These are phyloP conservation scores for Smutsia temminckii DNA, from an alignment of 2,797 vertebrate species.

Conservation along the genomic window DNA sequence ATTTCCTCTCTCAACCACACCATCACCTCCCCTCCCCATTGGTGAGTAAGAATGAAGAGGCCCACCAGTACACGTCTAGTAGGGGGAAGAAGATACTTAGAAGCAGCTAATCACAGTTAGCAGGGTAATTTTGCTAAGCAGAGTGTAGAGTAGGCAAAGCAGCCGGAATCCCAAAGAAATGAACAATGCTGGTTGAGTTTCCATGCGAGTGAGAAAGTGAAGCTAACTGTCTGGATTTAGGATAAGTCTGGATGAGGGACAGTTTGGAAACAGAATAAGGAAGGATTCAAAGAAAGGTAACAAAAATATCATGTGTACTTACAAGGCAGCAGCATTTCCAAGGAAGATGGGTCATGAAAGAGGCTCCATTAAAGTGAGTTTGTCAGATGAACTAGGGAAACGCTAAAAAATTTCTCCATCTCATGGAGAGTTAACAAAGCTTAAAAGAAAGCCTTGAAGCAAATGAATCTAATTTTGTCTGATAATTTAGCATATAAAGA, in stretches of 20 bases:
- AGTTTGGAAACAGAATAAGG: constrained; percentile 19
- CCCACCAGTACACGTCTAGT: neutral
- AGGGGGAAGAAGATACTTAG: neutral
- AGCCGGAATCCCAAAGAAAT: constrained; percentile 27
- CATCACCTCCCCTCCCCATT: neutral
- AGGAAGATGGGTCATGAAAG: neutral
- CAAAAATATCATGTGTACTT: neutral
- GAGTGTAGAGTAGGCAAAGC: neutral
- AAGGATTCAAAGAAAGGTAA: constrained; percentile 35
- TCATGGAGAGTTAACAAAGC: neutral
- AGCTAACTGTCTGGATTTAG: neutral
- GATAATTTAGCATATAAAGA: neutral
- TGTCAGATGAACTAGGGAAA: neutral
- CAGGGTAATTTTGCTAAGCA: neutral
- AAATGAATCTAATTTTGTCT: neutral
- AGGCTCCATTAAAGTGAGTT: constrained; percentile 19
- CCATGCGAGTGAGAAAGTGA: neutral
- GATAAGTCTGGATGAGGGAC: neutral
- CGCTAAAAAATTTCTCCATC: neutral
- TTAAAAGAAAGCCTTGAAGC: neutral
- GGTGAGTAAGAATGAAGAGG: constrained; percentile 33
- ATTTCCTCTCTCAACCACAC: neutral
- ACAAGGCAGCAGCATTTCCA: neutral
- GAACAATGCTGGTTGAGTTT: neutral
- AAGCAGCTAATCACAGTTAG: neutral